phyloP scores from a whole-genome alignment of 2,797 vertebrate genomes.

The Acanthopagrus latus region DNA sequence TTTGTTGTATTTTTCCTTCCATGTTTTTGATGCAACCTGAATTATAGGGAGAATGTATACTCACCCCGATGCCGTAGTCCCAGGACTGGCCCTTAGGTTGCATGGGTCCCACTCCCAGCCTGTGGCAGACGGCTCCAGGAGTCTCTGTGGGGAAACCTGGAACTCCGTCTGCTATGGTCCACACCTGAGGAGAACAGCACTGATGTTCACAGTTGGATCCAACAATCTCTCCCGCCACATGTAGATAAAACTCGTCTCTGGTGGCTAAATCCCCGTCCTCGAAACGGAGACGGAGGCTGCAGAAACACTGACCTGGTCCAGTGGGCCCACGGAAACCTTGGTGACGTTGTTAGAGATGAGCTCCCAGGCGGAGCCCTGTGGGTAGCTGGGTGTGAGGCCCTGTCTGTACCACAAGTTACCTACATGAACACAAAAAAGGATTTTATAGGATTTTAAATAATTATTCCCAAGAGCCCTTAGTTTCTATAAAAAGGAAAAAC shows the following conservation, averaged over 20 bases:
- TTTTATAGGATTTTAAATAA: not conserved
- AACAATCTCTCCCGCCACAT: not conserved
- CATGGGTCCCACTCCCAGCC: constrained; percentile 90
- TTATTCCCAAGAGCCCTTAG: not conserved
- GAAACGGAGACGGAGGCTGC: not conserved
- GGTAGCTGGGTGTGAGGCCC: constrained; percentile 96
- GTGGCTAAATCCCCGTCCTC: not conserved
- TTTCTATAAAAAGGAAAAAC: not conserved
- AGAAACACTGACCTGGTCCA: constrained; percentile 91
- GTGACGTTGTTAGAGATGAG: constrained; percentile 95
- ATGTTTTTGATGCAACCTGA: too few relatives aligned
- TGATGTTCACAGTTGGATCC: not conserved
- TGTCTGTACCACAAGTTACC: constrained; percentile 97
- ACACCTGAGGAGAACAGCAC: constrained; percentile 86
- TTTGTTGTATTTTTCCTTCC: too few relatives aligned
- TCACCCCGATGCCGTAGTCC: constrained; percentile 98
- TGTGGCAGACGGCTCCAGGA: constrained; percentile 91
- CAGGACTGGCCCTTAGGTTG: constrained; percentile 92
- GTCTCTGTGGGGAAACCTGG: constrained; percentile 91
- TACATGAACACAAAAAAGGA: constrained; percentile 51
- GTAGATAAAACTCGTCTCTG: not conserved
- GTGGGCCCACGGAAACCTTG: constrained; percentile 93
- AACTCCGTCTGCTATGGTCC: constrained; percentile 94
- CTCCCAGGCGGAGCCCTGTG: constrained; percentile 95
- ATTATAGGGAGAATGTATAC: constrained; percentile 11